Evolutionary conservation across 2,113 vertebrate genomes (phyloP), one percentile per base, ranked within the genome.

Genomic region (Mirounga angustirostris): DNA sequence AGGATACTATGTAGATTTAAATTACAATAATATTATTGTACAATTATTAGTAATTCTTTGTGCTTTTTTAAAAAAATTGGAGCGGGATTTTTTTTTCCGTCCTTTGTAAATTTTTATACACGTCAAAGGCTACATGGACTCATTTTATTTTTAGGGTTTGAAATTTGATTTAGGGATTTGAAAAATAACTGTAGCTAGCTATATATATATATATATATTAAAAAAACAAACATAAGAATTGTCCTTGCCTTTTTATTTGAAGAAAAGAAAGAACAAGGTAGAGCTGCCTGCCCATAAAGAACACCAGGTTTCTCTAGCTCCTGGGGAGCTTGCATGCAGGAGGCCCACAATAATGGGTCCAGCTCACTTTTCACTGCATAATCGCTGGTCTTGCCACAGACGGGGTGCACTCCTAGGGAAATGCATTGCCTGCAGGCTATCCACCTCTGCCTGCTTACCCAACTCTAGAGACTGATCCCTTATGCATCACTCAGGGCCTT

Each of bases 131-230:
- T 95, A 26, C 19, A 21, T 26, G 9, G 50, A 69, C 28, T 59
- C 40, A 79, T 21, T 92, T 90, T 78, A 76, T 89, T 71, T 79
- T 95, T 36, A 52, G 36, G 69, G 28, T 69, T 89, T 76, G 58
- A 86, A 95, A 89, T 95, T 73, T 76, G 14, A 67, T 81, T 82
- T 61, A 73, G 56, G 93, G 28, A 76, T 92, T 94, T 97, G 65
- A 91, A 91, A 91, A 63, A n/a, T 46, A 24, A 50, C 16, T 36
- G 4, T 14, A 94, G 4, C 26, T 80, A 59, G 56, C 74, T 74
- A 28, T 91, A 58, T 84, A 26, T 43, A 40, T 40, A 40, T 43
- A 43, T 36, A 36, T 36, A 36, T 36, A 36, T 36, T 36, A 58
- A 65, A 74, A 30, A 46, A 52, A 24, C n/a, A 36, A 54, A 10